Evolutionary conservation across 2,888 invertebrate species (phyloP).

Genomic region (Apamea sordens): DNA sequence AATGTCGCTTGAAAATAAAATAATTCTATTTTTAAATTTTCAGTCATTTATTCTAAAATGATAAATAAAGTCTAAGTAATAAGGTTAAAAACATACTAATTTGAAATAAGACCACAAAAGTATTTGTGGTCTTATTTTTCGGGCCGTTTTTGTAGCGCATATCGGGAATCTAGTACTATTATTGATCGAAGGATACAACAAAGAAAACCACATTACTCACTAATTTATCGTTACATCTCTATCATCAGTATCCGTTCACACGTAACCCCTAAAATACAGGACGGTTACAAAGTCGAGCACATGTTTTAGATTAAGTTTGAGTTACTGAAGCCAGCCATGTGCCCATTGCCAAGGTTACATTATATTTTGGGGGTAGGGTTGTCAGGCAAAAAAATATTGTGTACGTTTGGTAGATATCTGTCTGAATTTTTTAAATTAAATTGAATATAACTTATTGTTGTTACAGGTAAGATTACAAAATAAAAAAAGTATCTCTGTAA

Average conservation of each 20-base stretch:
- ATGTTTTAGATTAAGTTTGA: conserved; percentile 55
- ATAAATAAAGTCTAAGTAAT: no score
- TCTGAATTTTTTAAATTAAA: background rate
- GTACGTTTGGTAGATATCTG: background rate
- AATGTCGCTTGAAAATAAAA: no score
- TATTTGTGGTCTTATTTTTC: no score
- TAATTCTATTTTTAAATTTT: no score
- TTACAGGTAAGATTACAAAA: background rate
- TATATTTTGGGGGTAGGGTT: conserved; percentile 54
- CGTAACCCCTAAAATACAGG: conserved; percentile 32
- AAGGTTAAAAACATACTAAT: no score
- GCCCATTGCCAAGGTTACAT: conserved; percentile 57
- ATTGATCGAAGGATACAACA: no score
- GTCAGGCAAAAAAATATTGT: conserved; percentile 1
- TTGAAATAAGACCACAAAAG: no score
- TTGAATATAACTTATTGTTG: background rate
- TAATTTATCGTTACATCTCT: conserved; percentile 22
- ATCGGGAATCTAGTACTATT: no score
- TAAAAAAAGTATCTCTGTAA: background rate
- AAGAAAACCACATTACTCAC: background rate
- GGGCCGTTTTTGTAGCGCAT: no score
- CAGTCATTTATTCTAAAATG: no score
- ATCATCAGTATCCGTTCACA: conserved; percentile 34
- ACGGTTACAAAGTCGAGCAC: conserved; percentile 50
- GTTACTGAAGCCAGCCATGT: conserved; percentile 57